Evolutionary conservation across 2,888 invertebrate genomes (phyloP), one percentile per base, ranked within the genome.

Genomic region (Lepidonotus clava): DNA sequence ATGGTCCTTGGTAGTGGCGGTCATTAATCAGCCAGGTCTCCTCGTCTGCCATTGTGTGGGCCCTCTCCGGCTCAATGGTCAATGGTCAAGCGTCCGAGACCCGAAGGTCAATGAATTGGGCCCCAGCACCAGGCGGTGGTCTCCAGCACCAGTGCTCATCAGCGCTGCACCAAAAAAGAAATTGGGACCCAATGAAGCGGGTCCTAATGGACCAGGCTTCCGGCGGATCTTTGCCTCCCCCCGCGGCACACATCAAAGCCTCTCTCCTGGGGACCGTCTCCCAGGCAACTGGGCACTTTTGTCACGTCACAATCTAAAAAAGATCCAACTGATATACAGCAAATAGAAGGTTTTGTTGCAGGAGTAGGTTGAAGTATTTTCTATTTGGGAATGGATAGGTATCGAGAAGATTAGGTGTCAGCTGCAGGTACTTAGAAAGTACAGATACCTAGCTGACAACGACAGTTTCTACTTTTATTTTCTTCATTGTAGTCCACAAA

Each of bases 101-200:
- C 61, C 61, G 61, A 4, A 32, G 61, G 61, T 61, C 61, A 61
- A 61, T 61, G 61, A 61, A 61, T 61, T 61, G 61, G 61, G 28
- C 2, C 2, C n/a, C 28, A 32, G 61, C 61, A 61, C 61, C 24
- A 4, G 4, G 24, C 61, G 28, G 21, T 11, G 61, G n/a, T n/a
- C n/a, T 11, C 28, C 61, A 61, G 61, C 28, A n/a, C 56, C 56
- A 32, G 24, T 32, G 61, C 61, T 61, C 61, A 61, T 61, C 61
- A 61, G 28, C 28, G 14, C 5, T 18, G 4, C 28, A 28, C 24
- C 21, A 61, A 61, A 56, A 61, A 61, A 24, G 28, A 11, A 24
- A n/a, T 32, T 0, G n/a, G 24, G 24, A 24, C 24, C 28, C 24
- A 32, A 61, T 61, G 28, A 61, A 61, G 61, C 61, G 61, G 24